A percentile compares a stretch with the other conserved stretches of the same genome.
Conservation (phyloP, 2,888 invertebrate species). For the Lasius platythorax region DNA sequence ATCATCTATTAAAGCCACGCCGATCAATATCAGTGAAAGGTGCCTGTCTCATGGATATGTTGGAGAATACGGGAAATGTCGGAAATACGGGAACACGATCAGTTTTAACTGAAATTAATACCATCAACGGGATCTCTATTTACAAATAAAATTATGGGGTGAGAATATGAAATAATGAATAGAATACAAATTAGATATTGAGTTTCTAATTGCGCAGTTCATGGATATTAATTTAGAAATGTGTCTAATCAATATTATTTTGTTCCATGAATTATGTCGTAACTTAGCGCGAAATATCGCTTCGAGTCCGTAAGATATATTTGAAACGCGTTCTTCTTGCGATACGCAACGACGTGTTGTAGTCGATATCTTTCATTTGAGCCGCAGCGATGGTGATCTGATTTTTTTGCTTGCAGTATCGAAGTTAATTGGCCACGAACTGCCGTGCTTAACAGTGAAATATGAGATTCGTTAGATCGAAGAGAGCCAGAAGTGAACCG, state of each 20-base stretch:
- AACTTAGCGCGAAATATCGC: constrained; percentile 2
- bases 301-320: not conserved
- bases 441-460: constrained; percentile 60
- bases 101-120: not conserved
- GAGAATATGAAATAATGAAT: not conserved
- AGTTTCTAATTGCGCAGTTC: not conserved
- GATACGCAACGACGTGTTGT: constrained; percentile 13
- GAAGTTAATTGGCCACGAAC: constrained; percentile 64
- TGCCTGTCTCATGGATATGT: constrained; percentile 16
- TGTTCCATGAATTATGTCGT: not conserved
- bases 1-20: constrained; percentile 50
- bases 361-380: constrained; percentile 38
- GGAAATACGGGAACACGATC: not conserved
- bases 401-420: constrained; percentile 56
- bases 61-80: not conserved
- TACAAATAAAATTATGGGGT: not conserved
- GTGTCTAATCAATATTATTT: not conserved
- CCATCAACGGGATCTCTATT: not conserved
- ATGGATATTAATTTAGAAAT: not conserved
- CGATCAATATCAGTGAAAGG: constrained; percentile 47
- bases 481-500: constrained; percentile 56
- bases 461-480: constrained; percentile 62
- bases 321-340: constrained; percentile 32
- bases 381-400: constrained; percentile 31
- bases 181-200: not conserved